Evolutionary conservation across 2,113 vertebrate genomes (phyloP).

Genomic region (Gorsachius goisagi): DNA sequence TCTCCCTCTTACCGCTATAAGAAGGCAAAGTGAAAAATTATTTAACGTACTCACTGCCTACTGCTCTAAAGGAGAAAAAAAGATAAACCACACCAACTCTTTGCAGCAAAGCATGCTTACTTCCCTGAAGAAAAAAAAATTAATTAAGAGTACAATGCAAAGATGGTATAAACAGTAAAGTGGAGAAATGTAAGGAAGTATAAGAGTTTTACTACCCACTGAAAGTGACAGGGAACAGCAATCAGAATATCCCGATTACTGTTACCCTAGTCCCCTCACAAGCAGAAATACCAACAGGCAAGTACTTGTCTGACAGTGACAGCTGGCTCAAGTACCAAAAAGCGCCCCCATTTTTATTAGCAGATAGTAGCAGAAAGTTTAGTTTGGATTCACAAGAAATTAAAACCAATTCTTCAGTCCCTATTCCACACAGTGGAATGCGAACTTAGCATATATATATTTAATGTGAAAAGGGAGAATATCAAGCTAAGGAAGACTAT

Average conservation of each 20-base stretch:
- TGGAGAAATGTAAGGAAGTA: background rate
- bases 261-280: background rate
- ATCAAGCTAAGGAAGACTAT: background rate
- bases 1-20: background rate
- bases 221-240: background rate
- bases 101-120: background rate
- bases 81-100: background rate
- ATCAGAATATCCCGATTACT: background rate
- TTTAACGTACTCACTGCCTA: background rate
- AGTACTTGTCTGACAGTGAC: slow-evolving; percentile 54
- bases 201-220: background rate
- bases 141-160: background rate
- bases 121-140: background rate
- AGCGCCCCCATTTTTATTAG: slow-evolving; percentile 51
- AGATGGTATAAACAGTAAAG: background rate
- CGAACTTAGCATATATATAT: fast-evolving
- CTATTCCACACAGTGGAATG: background rate
- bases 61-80: background rate
- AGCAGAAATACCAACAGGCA: slow-evolving; percentile 14
- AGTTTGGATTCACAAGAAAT: background rate
- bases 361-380: slow-evolving; percentile 41
- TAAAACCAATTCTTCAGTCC: background rate
- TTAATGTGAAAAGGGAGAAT: background rate
- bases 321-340: slow-evolving; percentile 58
- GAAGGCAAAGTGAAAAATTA: background rate